Base-by-base conservation (phyloP, 2,797 vertebrate genomes). In the Rhinella marina region DNA sequence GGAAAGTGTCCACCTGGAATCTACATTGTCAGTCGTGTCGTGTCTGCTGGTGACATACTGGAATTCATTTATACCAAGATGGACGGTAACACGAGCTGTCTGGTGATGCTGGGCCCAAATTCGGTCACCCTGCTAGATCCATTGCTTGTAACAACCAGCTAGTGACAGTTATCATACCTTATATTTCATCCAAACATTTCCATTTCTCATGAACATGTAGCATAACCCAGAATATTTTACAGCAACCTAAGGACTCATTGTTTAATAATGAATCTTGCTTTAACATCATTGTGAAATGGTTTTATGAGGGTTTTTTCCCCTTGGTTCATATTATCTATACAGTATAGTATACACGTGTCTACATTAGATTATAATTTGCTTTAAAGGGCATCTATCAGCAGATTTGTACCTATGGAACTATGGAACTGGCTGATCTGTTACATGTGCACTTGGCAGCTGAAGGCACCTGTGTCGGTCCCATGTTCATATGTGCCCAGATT, bases 11-110 rank as follows among this genome's bases (percentile, higher is more conserved):
- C 84, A 85, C 77, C 81, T 89, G 88, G 81, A 89, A 86, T 87
- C 80, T 86, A 87, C 88, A 89, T 89, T 84, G 62, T 87, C 85
- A 79, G 85, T 72, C 66, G 59, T 86, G 85, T 89, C 88, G 62
- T 89, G 81, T 83, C 72, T 89, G 27, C 84, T n/a, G 59, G 84
- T 86, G 81, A 86, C 88, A 89, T 84, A 79, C 70, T 86, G 85
- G 81, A 82, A 86, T 84, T 89, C 81, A 89, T 87, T 89, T 84
- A 82, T 84, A 62, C 68, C 1, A 25, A 82, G 85, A 84, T 84
- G 73, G 80, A 79, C 77, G 56, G 80, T 70, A 87, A 89, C 61
- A 78, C 32, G 32, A 87, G 54, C 62, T 86, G 85, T 78, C 81
- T 79, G 75, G 54, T 72, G 64, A 86, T 72, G 19, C 80, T 52